These are phyloP conservation scores for Calephelis perditalis DNA, from an alignment of 2,888 invertebrate genomes.

Conservation along the genomic window DNA sequence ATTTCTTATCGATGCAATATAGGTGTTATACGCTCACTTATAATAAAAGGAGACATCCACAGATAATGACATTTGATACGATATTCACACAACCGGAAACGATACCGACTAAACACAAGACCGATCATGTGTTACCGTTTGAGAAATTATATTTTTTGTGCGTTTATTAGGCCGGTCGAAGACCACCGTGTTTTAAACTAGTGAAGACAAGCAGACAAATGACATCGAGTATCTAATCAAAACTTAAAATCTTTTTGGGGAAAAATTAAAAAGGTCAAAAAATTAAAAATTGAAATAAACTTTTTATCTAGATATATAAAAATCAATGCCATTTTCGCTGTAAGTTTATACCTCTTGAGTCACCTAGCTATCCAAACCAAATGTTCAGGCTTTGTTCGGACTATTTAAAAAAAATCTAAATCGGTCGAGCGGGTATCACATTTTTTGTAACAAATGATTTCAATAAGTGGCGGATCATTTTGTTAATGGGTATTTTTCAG, in stretches of 20 bases:
- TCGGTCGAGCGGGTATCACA: no score
- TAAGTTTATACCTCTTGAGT: no score
- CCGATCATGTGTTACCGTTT: constrained; percentile 70
- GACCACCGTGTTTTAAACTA: not conserved
- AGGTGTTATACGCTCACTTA: constrained; percentile 20
- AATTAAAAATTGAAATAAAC: not conserved
- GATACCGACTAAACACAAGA: constrained; percentile 47
- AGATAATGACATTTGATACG: constrained; percentile 46
- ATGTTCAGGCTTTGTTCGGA: no score
- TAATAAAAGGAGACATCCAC: constrained; percentile 36
- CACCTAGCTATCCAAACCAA: no score
- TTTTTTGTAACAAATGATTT: no score
- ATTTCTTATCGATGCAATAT: constrained; percentile 28
- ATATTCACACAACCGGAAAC: constrained; percentile 57
- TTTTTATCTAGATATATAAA: no score
- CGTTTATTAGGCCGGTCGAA: constrained; percentile 45
- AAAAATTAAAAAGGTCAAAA: not conserved
- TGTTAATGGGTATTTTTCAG: no score
- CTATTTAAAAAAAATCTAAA: no score
- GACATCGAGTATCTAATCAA: not conserved
- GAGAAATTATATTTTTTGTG: constrained; percentile 64
- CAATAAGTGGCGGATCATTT: no score
- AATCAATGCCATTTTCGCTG: no score
- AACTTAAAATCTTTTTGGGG: no score
- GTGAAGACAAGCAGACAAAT: not conserved